Base-by-base conservation (phyloP, 2,797 vertebrate genomes). In the Adrianichthys oophorus region DNA sequence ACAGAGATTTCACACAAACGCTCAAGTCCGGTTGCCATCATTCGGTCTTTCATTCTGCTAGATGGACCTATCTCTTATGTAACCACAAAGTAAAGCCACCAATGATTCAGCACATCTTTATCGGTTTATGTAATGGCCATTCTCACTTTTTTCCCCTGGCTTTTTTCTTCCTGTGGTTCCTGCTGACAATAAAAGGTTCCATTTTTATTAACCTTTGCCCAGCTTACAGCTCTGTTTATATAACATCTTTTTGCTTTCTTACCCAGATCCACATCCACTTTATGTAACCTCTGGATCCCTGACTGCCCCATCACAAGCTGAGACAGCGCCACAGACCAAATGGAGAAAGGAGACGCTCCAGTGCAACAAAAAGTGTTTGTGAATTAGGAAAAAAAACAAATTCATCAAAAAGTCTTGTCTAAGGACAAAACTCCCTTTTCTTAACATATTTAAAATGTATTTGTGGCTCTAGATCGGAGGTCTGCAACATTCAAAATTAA, bases 191-290 rank as follows among this genome's bases (percentile, higher is more conserved):
- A 59, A 72, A 85, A 89, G 82, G 80, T 81, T 84, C 67, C 80
- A 82, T 90, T 84, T 91, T 87, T 85, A 89, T 91, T 88, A 90
- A 91, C 90, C 89, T 91, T 89, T 92, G 87, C 87, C 81, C 86
- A 72, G 78, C 76, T 37, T 85, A 59, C 70, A 79, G 85, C 85
- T 79, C 81, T 91, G n/a, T n/a, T 92, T 92, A 92, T 77, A 82
- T 90, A 93, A 92, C 81, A 68, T 78, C 78, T 71, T 72, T 80
- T 52, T 65, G 65, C 83, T 86, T 86, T 83, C 87, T 87, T 88
- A 70, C 76, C 57, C 70, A 68, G 74, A 84, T 85, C 73, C 82
- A 72, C 78, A 75, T 82, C 80, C 76, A 80, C 83, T 90, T 92
- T 91, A 90, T 79, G 75, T 88, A 87, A 91, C 82, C 84, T 82